Evolutionary conservation across 2,113 vertebrate species (phyloP), one percentile per base, ranked within the genome.

Genomic region (Hippoglossus stenolepis): DNA sequence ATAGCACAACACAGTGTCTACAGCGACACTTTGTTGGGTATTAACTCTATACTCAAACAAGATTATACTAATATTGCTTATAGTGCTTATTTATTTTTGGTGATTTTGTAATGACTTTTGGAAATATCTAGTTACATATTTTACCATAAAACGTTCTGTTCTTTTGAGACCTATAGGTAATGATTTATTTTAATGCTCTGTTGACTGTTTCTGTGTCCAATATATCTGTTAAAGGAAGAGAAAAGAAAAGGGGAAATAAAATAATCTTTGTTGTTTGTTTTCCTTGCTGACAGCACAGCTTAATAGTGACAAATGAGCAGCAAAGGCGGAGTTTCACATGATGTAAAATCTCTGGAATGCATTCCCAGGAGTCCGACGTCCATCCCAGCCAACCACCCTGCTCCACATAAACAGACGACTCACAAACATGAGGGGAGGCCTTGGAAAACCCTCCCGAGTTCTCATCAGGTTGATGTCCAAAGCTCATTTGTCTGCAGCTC

Each of bases 301-400:
- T 70, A 31, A 72, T n/a, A 65, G 78, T 85, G 78, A 84, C 79
- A 87, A 84, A 70, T 64, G 82, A 74, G 78, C 75, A 77, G 87
- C 58, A 65, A 80, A 58, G 85, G 75, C 84, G 83, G 85, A 83
- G 83, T 92, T 94, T 91, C 93, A 91, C 89, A 89, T 93, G 91
- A 93, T 86, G 84, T 90, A 86, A 82, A 89, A 70, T 75, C 75
- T 87, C 84, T 86, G 91, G 90, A 89, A 92, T 92, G 87, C 76
- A 79, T 66, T 92, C 90, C 84, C 88, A 78, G 40, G 89, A 87
- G 87, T 73, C 57, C 54, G 70, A 79, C 72, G 78, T 59, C 79
- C 70, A 75, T 28, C 67, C 60, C n/a, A 73, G 66, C 79, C 81
- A 78, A 75, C 70, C 64, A 6, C 26, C 26, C 56, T 51, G 67